phyloP scores from a whole-genome alignment of 1,140 invertebrate species.

The Rhagoletis zephyria region DNA sequence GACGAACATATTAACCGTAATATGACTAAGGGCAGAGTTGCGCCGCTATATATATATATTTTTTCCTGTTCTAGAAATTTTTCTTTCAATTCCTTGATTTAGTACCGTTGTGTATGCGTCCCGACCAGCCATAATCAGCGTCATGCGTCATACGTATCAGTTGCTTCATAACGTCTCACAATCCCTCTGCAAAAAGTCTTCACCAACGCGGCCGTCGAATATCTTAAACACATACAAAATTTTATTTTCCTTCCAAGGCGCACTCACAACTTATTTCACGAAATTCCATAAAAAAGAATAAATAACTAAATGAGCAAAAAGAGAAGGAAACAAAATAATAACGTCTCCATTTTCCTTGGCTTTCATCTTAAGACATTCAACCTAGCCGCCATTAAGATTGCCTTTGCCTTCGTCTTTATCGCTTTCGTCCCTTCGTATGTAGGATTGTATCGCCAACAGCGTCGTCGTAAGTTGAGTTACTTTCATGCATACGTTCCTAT shows the following conservation, averaged over 20 bases:
- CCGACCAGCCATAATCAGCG: neutral
- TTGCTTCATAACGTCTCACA: neutral
- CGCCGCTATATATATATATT: too few relatives aligned
- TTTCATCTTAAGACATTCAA: conserved; percentile 38
- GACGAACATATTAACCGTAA: too few relatives aligned
- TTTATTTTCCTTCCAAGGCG: neutral
- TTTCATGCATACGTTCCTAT: neutral
- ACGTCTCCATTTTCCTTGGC: conserved; percentile 6
- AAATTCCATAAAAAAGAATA: conserved; percentile 17
- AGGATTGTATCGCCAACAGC: neutral
- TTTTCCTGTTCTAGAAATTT: too few relatives aligned
- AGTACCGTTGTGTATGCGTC: neutral
- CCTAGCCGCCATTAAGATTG: neutral
- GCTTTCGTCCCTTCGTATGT: neutral
- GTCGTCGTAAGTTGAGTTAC: neutral
- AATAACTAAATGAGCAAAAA: neutral
- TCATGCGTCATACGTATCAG: neutral
- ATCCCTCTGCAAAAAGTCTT: neutral
- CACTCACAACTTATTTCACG: neutral
- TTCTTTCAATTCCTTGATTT: neutral
- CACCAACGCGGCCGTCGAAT: neutral
- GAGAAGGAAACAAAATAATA: neutral
- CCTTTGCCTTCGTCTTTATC: neutral
- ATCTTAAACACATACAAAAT: neutral
- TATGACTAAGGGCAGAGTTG: too few relatives aligned